phyloP scores from a whole-genome alignment of 2,888 invertebrate genomes.

The Andrena haemorrhoa region DNA sequence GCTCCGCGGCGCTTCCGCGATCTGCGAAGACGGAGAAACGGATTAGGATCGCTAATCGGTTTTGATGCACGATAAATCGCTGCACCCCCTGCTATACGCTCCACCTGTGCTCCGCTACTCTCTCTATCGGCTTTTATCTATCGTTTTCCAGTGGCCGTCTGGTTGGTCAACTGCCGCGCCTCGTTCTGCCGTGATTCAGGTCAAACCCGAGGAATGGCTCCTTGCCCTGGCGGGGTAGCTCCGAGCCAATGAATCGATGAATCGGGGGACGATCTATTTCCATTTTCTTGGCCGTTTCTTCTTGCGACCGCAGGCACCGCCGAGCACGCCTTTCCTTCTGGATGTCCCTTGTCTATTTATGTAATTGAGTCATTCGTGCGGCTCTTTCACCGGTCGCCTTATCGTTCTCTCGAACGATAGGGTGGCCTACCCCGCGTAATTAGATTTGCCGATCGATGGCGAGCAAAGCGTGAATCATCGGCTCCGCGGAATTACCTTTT shows the following conservation, averaged over 20 bases:
- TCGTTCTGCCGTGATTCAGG: constrained; percentile 44
- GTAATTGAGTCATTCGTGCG: constrained; percentile 14
- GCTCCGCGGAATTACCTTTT: constrained; percentile 13
- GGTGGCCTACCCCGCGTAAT: not conserved
- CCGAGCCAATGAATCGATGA: constrained; percentile 11
- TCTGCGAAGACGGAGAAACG: constrained; percentile 67
- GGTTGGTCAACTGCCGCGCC: constrained; percentile 5
- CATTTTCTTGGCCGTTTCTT: constrained; percentile 22
- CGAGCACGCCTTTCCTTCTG: not conserved
- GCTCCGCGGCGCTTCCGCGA: constrained; percentile 62
- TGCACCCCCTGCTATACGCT: constrained; percentile 33
- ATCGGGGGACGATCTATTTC: constrained; percentile 24
- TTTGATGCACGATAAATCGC: constrained; percentile 70
- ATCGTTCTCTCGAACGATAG: not conserved
- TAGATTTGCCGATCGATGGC: constrained; percentile 6
- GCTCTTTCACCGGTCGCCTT: not conserved
- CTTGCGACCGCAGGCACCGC: not conserved
- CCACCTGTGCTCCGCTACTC: constrained; percentile 27
- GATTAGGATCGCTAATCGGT: constrained; percentile 74
- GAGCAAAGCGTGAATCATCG: constrained; percentile 9
- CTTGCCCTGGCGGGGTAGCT: constrained; percentile 4
- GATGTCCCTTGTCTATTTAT: not conserved
- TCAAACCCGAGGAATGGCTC: constrained; percentile 38
- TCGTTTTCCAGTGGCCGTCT: constrained; percentile 22
- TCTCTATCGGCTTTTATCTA: constrained; percentile 42